These are phyloP conservation scores for Euthynnus affinis DNA, from an alignment of 2,797 vertebrate species.

Conservation along the genomic window DNA sequence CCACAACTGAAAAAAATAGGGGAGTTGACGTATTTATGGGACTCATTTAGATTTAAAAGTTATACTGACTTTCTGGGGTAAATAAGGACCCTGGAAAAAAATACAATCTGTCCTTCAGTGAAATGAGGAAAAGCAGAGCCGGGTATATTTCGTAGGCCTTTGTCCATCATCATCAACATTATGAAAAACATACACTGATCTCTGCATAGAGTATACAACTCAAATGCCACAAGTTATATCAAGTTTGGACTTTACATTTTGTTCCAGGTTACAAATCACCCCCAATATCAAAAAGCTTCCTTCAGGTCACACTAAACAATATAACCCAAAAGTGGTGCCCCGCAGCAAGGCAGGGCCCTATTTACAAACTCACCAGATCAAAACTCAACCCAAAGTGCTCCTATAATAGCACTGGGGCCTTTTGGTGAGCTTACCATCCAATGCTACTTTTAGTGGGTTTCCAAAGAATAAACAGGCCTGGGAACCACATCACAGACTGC, in stretches of 20 bases:
- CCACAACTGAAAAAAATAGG: constrained; percentile 80
- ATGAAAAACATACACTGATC: constrained; percentile 53
- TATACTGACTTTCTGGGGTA: constrained; percentile 75
- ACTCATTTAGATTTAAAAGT: constrained; percentile 83
- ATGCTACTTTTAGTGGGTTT: constrained; percentile 85
- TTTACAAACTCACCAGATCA: constrained; percentile 84
- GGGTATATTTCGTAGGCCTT: constrained; percentile 53
- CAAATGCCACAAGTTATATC: constrained; percentile 45
- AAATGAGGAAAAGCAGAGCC: constrained; percentile 51
- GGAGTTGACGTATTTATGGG: constrained; percentile 83
- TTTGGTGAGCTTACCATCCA: constrained; percentile 80
- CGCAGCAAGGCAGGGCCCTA: constrained; percentile 78
- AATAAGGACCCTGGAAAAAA: constrained; percentile 75
- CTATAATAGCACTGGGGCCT: constrained; percentile 79
- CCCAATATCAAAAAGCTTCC: constrained; percentile 71
- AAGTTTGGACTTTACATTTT: constrained; percentile 53
- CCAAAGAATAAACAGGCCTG: constrained; percentile 84
- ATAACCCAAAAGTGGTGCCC: constrained; percentile 74
- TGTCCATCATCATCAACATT: constrained; percentile 69
- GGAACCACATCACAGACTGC: constrained; percentile 83
- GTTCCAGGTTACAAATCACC: constrained; percentile 72
- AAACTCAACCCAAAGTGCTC: constrained; percentile 81
- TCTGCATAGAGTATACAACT: constrained; percentile 39
- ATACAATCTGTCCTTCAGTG: constrained; percentile 62
- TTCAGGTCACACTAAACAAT: constrained; percentile 79